Conservation (phyloP, 1,140 invertebrate genomes). For the Drosophila baimaii region DNA sequence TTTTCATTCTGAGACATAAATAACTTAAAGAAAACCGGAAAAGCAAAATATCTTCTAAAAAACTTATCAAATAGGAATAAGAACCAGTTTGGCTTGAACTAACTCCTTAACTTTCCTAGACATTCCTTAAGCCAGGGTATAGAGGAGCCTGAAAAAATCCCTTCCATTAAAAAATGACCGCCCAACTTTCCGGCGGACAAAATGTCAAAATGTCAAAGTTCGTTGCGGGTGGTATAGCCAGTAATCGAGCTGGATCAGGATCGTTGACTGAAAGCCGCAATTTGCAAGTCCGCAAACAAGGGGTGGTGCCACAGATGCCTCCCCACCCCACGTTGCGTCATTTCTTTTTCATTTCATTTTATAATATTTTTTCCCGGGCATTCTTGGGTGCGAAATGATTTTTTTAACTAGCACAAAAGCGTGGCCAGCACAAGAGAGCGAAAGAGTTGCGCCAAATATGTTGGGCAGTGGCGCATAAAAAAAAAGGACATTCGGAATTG, state of each 20-base stretch:
- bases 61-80: background rate
- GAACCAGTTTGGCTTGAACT: background rate
- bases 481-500: conserved; percentile 56
- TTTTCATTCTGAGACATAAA: background rate
- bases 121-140: conserved; percentile 1
- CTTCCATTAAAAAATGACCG: background rate
- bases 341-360: conserved; percentile 24
- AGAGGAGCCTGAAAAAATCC: background rate
- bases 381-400: conserved; percentile 33
- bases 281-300: conserved; percentile 43
- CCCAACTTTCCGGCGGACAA: conserved; percentile 7
- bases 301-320: background rate
- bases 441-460: conserved; percentile 66
- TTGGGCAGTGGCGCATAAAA: conserved; percentile 33
- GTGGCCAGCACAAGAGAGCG: conserved; percentile 1
- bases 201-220: conserved; percentile 28
- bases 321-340: background rate
- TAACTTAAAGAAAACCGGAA: background rate
- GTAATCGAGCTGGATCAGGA: conserved; percentile 23
- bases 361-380: conserved; percentile 23
- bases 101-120: conserved; percentile 4
- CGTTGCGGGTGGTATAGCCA: conserved; percentile 5
- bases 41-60: background rate
- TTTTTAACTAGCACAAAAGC: conserved; percentile 44
- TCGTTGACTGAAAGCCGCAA: conserved; percentile 42